Percentiles rank a stretch among this genome's conserved stretches.
Evolutionary conservation across 2,888 invertebrate genomes (phyloP).

Genomic region (Nomada hirtipes): DNA sequence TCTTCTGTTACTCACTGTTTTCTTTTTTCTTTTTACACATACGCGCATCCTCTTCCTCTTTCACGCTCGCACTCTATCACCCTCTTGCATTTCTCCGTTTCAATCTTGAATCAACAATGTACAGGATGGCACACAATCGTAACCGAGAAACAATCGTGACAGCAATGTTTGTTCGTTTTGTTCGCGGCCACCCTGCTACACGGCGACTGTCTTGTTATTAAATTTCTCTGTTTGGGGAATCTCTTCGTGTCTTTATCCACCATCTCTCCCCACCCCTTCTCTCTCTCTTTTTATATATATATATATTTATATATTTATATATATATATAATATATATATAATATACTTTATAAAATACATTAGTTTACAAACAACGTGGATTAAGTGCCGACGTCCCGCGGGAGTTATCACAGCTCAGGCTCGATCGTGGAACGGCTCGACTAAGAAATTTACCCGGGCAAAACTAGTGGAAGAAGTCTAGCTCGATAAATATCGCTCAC

Average conservation of each 20-base stretch:
- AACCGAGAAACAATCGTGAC: neutral
- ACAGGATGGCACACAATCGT: conserved; percentile 27
- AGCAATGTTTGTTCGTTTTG: conserved; percentile 8
- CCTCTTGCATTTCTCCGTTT: conserved; percentile 12
- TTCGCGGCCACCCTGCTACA: conserved; percentile 28
- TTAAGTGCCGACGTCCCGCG: conserved; percentile 79
- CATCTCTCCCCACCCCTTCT: conserved; percentile 41
- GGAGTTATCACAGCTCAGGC: conserved; percentile 68
- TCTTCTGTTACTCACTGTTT: conserved; percentile 10
- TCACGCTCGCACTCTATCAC: conserved; percentile 23
- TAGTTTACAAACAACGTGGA: conserved; percentile 82
- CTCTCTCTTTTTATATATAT: conserved; percentile 41
- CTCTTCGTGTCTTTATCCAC: conserved; percentile 50
- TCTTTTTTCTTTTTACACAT: conserved; percentile 1
- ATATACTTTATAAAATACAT: conserved; percentile 82
- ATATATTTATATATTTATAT: neutral
- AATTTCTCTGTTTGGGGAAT: conserved; percentile 28
- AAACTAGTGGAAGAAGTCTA: conserved; percentile 60
- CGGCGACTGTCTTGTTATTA: conserved; percentile 23
- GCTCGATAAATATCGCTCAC: conserved; percentile 26
- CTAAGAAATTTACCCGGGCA: conserved; percentile 49
- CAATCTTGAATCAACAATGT: conserved; percentile 1
- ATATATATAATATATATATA: conserved; percentile 17
- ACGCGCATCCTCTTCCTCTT: conserved; percentile 31
- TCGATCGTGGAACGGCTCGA: conserved; percentile 66